These are phyloP conservation scores for Xyrichtys novacula DNA, from an alignment of 2,797 vertebrate genomes.

Conservation along the genomic window DNA sequence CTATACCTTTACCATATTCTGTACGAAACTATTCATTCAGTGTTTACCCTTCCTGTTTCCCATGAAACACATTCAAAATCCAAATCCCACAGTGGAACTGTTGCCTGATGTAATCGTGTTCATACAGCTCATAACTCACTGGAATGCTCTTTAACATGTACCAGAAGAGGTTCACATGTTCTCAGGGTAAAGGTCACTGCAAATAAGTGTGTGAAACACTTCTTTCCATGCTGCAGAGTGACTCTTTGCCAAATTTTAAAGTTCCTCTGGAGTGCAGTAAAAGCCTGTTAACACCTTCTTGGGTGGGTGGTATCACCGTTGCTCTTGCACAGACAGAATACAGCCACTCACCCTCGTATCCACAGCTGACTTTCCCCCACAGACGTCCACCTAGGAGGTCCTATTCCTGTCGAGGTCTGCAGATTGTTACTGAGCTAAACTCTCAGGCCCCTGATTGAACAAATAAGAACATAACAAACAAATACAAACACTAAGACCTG, in stretches of 20 bases:
- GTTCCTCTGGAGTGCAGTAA: constrained; percentile 4
- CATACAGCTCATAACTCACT: neutral
- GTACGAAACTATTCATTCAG: too few relatives aligned
- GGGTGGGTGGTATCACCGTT: constrained; percentile 20
- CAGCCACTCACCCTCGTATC: constrained; percentile 17
- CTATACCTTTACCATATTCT: too few relatives aligned
- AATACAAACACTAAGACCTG: neutral
- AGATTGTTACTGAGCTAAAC: constrained; percentile 27
- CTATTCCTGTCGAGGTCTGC: constrained; percentile 18
- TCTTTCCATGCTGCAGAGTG: constrained; percentile 25
- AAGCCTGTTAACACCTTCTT: constrained; percentile 47
- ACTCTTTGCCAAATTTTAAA: constrained; percentile 24
- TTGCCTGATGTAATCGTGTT: neutral
- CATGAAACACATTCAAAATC: constrained; percentile 7
- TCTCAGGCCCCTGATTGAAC: neutral
- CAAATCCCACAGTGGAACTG: too few relatives aligned
- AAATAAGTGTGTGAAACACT: constrained; percentile 13
- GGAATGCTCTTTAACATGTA: constrained; percentile 52
- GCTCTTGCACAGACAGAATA: constrained; percentile 37
- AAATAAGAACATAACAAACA: constrained; percentile 11
- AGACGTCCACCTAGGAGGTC: constrained; percentile 45
- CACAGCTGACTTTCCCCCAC: constrained; percentile 28
- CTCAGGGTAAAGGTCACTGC: constrained; percentile 42
- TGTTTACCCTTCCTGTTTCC: constrained; percentile 14
- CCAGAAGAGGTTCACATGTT: constrained; percentile 5